Base-by-base conservation (phyloP, 2,797 vertebrate genomes). In the Tolypeutes matacus region DNA sequence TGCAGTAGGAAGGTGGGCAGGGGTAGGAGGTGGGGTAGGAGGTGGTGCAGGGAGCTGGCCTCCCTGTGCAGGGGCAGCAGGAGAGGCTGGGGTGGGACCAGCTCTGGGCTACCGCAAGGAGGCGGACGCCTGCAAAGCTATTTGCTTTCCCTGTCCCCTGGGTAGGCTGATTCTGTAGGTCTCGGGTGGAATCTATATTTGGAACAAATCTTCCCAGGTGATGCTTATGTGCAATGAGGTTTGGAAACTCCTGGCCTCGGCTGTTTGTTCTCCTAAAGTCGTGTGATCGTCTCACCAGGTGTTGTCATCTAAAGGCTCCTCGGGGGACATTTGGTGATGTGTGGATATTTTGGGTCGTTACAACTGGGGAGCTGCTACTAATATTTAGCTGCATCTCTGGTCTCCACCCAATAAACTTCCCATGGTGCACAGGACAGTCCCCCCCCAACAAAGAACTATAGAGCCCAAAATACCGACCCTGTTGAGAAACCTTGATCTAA, bases 1-100 rank as follows among this genome's bases (percentile, higher is more conserved):
- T 8, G 14, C 34, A 39, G n/a, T 5, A 20, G 1, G 23, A 2
- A 1, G 3, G 1, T 5, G 0, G 65, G 9, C 5, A n/a, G 65
- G 20, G 15, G 17, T 34, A 34, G n/a, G n/a, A n/a, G n/a, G n/a
- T n/a, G n/a, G n/a, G n/a, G 18, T n/a, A n/a, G 39, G 39, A 67
- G 17, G 17, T n/a, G 29, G 29, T 34, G 18, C 6, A 3, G 3
- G n/a, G 8, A 9, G 15, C 15, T 9, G 17, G 6, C 64, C 17
- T 18, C n/a, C 13, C 7, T 67, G 46, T n/a, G 31, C n/a, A 34
- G 42, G n/a, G 36, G 2, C 7, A 13, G 0, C 9, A 14, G 42
- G 14, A 36, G 9, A 17, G 25, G 7, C 7, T 2, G 36, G 49
- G 39, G 4, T 1, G 3, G 64, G 56, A 13, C 31, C 34, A 31